Conservation (phyloP, 2,888 invertebrate species). For the Mythimna impura region DNA sequence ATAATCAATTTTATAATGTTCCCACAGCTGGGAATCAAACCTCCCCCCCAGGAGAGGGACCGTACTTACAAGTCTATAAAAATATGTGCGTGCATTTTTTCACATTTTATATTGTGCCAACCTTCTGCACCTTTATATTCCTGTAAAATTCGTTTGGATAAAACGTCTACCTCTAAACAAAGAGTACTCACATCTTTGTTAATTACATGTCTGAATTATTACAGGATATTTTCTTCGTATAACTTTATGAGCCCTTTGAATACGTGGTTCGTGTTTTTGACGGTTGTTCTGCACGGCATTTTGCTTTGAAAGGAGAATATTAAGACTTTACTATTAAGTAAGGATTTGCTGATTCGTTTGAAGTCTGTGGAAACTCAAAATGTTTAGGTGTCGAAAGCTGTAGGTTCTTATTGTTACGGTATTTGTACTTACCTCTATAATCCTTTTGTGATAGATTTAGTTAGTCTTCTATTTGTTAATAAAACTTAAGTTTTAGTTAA, state of each 20-base stretch:
- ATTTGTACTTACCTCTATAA: background rate
- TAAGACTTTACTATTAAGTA: background rate
- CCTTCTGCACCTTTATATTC: background rate
- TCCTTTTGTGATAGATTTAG: background rate
- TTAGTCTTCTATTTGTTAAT: background rate
- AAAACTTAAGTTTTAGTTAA: background rate
- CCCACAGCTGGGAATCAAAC: too few species aligned
- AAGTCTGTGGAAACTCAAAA: background rate
- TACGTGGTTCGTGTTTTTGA: constrained; percentile 33
- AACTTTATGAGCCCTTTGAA: constrained; percentile 18
- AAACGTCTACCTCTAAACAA: constrained; percentile 43
- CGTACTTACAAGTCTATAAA: too few species aligned
- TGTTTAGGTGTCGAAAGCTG: background rate
- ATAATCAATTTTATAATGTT: too few species aligned
- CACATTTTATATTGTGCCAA: fast-evolving
- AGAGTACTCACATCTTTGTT: constrained; percentile 39
- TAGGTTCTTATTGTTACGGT: background rate
- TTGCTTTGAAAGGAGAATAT: constrained; percentile 16
- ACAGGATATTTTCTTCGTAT: constrained; percentile 44
- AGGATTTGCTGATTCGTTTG: constrained; percentile 15
- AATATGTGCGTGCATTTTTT: background rate
- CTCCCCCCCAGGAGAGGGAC: too few species aligned
- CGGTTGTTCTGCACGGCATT: constrained; percentile 7
- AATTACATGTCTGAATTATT: constrained; percentile 56
- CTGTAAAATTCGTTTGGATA: constrained; percentile 22